A percentile compares a stretch with the other conserved stretches of the same genome.
phyloP scores from a whole-genome alignment of 2,113 vertebrate species.

The Cebus imitator region DNA sequence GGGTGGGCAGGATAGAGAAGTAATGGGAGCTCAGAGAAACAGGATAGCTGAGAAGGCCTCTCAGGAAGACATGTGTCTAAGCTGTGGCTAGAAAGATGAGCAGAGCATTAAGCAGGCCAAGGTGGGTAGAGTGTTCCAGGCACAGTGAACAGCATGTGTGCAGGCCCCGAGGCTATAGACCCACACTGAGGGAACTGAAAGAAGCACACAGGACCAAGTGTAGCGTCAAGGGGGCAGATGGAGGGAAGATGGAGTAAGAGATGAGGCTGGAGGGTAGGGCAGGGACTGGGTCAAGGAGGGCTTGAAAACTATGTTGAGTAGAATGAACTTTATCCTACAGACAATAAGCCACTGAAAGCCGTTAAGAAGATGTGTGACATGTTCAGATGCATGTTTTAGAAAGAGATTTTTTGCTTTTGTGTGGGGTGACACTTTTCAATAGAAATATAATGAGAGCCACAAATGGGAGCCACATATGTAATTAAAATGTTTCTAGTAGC shows the following conservation, averaged over 20 bases:
- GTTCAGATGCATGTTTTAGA: slow-evolving; percentile 13
- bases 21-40: background rate
- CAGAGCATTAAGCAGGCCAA: background rate
- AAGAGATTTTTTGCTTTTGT: background rate
- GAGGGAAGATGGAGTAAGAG: background rate
- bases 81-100: background rate
- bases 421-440: background rate
- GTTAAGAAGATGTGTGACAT: background rate
- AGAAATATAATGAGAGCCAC: background rate
- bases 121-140: background rate
- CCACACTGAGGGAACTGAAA: background rate
- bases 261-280: background rate
- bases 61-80: background rate
- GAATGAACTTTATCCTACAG: slow-evolving; percentile 23
- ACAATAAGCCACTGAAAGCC: background rate
- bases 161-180: background rate
- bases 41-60: background rate
- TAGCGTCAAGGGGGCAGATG: background rate
- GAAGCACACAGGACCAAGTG: background rate
- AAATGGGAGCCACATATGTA: background rate
- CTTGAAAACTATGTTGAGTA: background rate
- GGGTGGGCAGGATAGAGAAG: background rate
- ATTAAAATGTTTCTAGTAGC: background rate
- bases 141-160: background rate
- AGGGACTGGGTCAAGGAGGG: background rate